Conservation (phyloP, 2,888 invertebrate species). For the Xestoiulus laeticollis region DNA sequence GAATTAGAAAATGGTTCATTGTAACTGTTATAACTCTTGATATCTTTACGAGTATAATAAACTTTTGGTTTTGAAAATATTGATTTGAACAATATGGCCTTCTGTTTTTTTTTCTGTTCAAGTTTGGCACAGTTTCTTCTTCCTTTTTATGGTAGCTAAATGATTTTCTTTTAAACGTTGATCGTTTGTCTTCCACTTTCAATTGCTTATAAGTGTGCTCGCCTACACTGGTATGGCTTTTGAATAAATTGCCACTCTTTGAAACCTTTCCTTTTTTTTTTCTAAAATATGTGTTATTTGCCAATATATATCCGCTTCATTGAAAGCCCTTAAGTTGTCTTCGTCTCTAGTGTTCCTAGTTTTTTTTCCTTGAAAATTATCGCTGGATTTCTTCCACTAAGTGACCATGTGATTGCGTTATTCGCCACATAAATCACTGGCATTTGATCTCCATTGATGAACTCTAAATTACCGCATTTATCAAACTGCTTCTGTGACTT, state of each 20-base stretch:
- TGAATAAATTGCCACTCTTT: slow-evolving; percentile 17
- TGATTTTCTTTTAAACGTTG: slow-evolving; percentile 18
- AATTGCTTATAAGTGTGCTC: neutral
- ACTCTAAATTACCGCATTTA: neutral
- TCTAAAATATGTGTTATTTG: slow-evolving; percentile 23
- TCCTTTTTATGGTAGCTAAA: neutral
- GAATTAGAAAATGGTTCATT: too few species aligned
- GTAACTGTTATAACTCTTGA: neutral
- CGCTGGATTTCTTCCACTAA: slow-evolving; percentile 15
- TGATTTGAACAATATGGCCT: neutral
- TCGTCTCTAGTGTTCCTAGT: neutral
- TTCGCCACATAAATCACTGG: slow-evolving; percentile 21
- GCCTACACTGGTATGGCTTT: neutral
- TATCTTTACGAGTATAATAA: neutral
- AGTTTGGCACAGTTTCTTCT: neutral
- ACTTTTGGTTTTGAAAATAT: neutral
- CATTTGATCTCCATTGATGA: slow-evolving; percentile 7
- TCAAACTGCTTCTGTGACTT: neutral
- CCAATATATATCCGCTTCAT: slow-evolving; percentile 7
- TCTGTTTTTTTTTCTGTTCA: neutral
- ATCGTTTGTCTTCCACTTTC: neutral
- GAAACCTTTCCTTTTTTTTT: neutral
- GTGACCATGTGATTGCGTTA: slow-evolving; percentile 20
- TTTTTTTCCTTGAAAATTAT: neutral
- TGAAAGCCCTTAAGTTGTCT: neutral